Conservation (phyloP, 2,113 vertebrate species). For the Rhipidura dahli region DNA sequence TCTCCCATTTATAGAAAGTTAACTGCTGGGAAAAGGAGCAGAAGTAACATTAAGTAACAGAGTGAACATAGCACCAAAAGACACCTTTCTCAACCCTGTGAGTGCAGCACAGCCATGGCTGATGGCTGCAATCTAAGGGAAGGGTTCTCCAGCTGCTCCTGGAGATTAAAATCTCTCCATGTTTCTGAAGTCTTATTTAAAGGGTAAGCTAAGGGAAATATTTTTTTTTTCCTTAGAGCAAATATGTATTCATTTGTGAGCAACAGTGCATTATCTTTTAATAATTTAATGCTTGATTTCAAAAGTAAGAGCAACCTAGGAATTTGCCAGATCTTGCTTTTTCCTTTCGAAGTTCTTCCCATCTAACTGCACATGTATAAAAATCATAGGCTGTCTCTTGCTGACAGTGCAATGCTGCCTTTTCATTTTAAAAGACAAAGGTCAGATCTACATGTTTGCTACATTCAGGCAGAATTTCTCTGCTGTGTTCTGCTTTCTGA, state of each 20-base stretch:
- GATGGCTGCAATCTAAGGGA: not conserved
- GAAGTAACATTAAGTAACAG: not conserved
- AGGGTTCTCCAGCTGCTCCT: not conserved
- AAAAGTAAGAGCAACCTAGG: not conserved
- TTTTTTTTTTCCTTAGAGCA: not conserved
- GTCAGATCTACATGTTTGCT: not conserved
- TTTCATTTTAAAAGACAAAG: slow-evolving; percentile 10
- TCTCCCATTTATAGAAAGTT: not conserved
- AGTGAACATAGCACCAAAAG: not conserved
- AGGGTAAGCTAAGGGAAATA: not conserved
- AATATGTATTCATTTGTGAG: not conserved
- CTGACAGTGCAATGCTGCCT: not conserved
- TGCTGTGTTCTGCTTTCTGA: not conserved
- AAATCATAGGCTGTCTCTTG: not conserved
- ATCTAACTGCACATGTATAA: not conserved
- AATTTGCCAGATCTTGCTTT: not conserved
- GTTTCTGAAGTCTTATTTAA: not conserved
- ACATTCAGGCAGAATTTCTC: not conserved
- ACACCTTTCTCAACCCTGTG: not conserved
- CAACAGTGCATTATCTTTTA: not conserved
- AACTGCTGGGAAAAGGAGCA: not conserved
- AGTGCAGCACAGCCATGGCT: fast-evolving
- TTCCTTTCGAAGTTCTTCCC: not conserved
- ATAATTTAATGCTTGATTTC: not conserved
- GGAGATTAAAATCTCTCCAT: not conserved